Evolutionary conservation across 2,113 vertebrate species (phyloP).

Genomic region (Archilochus colubris): DNA sequence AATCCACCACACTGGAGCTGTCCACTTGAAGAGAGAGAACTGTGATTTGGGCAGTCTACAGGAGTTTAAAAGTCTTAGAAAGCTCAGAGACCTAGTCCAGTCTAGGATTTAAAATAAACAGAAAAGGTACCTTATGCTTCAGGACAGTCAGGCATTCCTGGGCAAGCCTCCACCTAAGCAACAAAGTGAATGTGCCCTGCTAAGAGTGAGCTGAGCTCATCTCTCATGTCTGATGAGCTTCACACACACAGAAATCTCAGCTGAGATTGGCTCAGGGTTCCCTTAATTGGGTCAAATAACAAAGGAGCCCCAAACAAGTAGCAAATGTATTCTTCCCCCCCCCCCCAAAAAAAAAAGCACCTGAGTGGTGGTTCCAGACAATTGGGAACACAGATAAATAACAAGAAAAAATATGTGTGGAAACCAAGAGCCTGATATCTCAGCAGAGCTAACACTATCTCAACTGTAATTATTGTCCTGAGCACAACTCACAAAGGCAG

Average conservation of each 20-base stretch:
- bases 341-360: too few relatives aligned
- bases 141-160: neutral
- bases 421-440: neutral
- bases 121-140: neutral
- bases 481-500: neutral
- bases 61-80: neutral
- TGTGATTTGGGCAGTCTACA: neutral
- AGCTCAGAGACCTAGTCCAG: neutral
- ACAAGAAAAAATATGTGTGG: neutral
- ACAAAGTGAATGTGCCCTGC: neutral
- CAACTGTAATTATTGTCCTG: neutral
- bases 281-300: neutral
- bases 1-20: neutral
- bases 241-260: neutral
- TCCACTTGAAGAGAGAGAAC: neutral
- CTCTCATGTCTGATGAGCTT: neutral
- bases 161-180: neutral
- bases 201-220: neutral
- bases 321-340: neutral
- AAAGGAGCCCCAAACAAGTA: neutral
- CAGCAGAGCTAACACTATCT: neutral
- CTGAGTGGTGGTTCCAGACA: neutral
- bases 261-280: neutral
- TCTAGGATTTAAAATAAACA: neutral
- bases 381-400: neutral